Percentiles rank a stretch among this genome's conserved stretches.
Evolutionary conservation across 2,888 invertebrate species (phyloP).

Genomic region (Latheticus oryzae): DNA sequence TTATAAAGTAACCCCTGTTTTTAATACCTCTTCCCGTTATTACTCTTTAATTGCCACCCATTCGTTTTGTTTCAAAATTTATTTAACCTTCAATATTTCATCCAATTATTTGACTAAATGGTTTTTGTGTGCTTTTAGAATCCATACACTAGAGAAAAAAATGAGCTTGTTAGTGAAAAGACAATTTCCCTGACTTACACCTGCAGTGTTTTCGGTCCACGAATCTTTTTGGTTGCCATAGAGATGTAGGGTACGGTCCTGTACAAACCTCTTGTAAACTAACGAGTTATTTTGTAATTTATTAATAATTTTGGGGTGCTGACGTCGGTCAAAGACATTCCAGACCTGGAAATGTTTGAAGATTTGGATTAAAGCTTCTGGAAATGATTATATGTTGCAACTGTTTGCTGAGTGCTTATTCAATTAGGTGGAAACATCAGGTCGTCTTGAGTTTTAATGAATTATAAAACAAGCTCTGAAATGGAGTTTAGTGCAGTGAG

Average conservation of each 20-base stretch:
- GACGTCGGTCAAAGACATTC: no score
- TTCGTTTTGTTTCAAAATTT: conserved; percentile 7
- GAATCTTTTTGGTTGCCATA: conserved; percentile 32
- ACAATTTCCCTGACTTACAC: conserved; percentile 35
- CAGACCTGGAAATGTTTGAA: conserved; percentile 9
- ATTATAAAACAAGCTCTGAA: conserved; percentile 10
- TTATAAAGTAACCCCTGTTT: conserved; percentile 14
- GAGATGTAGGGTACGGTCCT: conserved; percentile 28
- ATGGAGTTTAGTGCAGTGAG: conserved; percentile 11
- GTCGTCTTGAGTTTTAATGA: conserved; percentile 29
- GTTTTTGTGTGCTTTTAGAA: no score
- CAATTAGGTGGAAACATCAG: conserved; percentile 27
- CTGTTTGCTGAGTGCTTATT: conserved; percentile 24
- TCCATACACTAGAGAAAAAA: conserved; percentile 17
- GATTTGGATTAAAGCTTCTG: conserved; percentile 13
- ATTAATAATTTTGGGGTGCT: conserved; percentile 19
- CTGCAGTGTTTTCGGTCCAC: conserved; percentile 37
- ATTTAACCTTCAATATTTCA: conserved; percentile 9
- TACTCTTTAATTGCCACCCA: conserved; percentile 9
- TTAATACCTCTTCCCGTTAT: conserved; percentile 15
- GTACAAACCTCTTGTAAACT: conserved; percentile 18
- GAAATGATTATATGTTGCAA: conserved; percentile 12
- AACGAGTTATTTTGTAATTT: conserved; percentile 29
- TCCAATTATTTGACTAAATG: conserved; percentile 14
- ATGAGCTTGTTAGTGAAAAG: no score